These are phyloP conservation scores for Chionis minor DNA, from an alignment of 2,113 vertebrate genomes.

Conservation along the genomic window DNA sequence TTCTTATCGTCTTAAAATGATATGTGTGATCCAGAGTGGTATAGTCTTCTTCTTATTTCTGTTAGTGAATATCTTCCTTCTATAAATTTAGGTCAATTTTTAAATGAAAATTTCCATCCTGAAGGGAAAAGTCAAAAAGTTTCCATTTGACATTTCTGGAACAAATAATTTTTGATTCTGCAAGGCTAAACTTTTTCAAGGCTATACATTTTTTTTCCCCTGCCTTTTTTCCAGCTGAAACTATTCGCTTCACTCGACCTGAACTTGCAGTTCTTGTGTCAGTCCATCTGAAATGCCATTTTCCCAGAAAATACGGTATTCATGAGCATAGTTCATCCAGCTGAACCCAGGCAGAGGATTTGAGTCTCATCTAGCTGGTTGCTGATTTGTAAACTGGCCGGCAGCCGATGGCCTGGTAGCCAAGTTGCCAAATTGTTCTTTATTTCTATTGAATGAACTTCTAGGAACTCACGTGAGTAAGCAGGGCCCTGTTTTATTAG, in stretches of 20 bases:
- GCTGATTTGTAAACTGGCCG: background rate
- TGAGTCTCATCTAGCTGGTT: background rate
- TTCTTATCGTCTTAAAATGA: background rate
- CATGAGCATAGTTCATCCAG: background rate
- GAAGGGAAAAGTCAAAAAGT: background rate
- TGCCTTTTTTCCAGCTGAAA: background rate
- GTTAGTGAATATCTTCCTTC: background rate
- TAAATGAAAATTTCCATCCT: background rate
- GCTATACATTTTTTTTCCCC: background rate
- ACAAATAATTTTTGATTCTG: background rate
- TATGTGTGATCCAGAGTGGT: background rate
- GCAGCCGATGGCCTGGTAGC: background rate
- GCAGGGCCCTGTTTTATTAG: background rate
- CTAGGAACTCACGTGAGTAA: background rate
- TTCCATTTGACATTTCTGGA: constrained; percentile 19
- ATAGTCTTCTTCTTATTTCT: background rate
- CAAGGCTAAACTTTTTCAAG: background rate
- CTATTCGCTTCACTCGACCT: background rate
- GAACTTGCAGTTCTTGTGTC: background rate
- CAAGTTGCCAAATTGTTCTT: background rate
- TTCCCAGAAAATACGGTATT: background rate
- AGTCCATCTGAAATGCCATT: background rate
- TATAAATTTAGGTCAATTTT: background rate
- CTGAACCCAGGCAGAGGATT: background rate
- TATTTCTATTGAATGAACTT: constrained; percentile 32